Percentiles rank a stretch among this genome's conserved stretches.
Conservation (phyloP, 30 jellyfish, hydroid and myxozoan species). For the Sanderia malayensis region DNA sequence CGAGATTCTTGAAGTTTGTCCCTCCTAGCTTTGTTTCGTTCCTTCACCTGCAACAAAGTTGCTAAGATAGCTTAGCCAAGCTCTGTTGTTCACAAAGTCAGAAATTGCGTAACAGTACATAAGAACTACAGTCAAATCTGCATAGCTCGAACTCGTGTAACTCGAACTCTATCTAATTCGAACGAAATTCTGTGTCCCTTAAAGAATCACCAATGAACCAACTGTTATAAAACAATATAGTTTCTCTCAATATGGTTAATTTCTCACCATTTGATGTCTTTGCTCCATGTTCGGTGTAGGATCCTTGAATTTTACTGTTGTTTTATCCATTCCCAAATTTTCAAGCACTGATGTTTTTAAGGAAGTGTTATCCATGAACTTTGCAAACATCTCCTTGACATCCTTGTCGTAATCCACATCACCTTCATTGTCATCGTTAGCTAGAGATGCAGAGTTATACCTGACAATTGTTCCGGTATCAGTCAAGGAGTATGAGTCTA, state of each 20-base stretch:
- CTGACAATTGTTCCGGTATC: conserved; percentile 43
- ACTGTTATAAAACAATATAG: too few species aligned
- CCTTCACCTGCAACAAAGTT: conserved; percentile 65
- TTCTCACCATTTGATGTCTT: conserved; percentile 66
- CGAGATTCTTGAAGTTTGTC: conserved; percentile 25
- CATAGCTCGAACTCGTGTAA: too few species aligned
- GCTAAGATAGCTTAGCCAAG: too few species aligned
- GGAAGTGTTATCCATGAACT: conserved; percentile 37
- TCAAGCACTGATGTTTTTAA: conserved; percentile 24
- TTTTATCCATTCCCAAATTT: conserved; percentile 67
- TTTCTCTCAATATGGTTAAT: too few species aligned
- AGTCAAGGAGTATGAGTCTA: conserved; percentile 39
- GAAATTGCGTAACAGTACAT: too few species aligned
- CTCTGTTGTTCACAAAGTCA: too few species aligned
- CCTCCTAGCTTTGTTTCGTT: conserved; percentile 50
- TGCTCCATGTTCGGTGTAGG: conserved; percentile 76
- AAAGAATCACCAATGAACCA: too few species aligned
- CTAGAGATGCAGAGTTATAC: neutral
- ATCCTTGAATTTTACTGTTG: conserved; percentile 40
- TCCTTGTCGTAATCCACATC: conserved; percentile 50
- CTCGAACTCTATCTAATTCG: too few species aligned
- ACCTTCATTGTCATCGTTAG: neutral
- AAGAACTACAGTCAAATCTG: neutral
- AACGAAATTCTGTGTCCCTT: too few species aligned
- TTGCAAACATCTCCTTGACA: conserved; percentile 39